Conservation (phyloP, 2,113 vertebrate genomes). For the Aleadryas rufinucha region DNA sequence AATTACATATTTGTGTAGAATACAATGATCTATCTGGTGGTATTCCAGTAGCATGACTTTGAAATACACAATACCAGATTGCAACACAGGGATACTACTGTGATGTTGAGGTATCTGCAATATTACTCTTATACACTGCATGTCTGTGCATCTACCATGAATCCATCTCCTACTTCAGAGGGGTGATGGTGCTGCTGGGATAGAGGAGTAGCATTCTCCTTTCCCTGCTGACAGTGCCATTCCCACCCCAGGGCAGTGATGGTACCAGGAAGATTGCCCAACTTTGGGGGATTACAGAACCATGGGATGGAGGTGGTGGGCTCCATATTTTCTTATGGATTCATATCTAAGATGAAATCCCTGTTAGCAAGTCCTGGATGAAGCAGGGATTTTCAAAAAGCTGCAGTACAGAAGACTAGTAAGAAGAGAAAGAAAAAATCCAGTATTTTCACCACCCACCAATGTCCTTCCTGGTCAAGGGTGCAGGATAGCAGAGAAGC, state of each 20-base stretch:
- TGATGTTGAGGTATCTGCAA: neutral
- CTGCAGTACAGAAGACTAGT: neutral
- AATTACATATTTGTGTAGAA: neutral
- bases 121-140: neutral
- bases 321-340: neutral
- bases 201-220: rapidly evolving
- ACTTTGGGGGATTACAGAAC: neutral
- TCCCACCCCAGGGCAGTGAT: neutral
- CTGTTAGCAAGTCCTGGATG: neutral
- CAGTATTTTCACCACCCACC: neutral
- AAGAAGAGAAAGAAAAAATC: neutral
- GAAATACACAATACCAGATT: neutral
- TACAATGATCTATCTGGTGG: neutral
- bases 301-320: neutral
- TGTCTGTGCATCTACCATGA: neutral
- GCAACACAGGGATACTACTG: neutral
- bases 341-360: neutral
- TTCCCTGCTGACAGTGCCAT: neutral
- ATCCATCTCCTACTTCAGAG: neutral
- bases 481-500: rapidly evolving
- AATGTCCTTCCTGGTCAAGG: neutral
- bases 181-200: neutral
- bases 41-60: neutral
- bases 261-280: neutral
- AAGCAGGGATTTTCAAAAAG: neutral